These are phyloP conservation scores for Aplysia californica DNA, from an alignment of 1,140 invertebrate genomes.

Conservation along the genomic window DNA sequence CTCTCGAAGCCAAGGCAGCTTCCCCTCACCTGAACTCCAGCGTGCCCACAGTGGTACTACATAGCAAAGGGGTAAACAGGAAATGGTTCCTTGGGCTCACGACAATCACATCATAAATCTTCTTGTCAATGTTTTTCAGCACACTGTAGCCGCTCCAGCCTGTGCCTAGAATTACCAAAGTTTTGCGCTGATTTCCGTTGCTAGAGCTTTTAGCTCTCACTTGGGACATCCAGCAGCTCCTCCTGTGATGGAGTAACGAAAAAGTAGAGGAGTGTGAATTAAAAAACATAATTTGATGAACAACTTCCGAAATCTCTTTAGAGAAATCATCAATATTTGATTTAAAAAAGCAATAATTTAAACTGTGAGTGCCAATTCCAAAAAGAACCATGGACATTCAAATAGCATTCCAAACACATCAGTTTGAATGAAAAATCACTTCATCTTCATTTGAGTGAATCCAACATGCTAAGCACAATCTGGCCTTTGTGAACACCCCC, in stretches of 20 bases:
- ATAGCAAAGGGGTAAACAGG: constrained; percentile 63
- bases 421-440: too few relatives aligned
- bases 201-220: too few relatives aligned
- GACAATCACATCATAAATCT: constrained; percentile 63
- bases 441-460: too few relatives aligned
- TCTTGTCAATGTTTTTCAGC: constrained; percentile 61
- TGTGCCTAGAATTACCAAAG: constrained; percentile 57
- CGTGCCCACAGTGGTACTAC: constrained; percentile 66
- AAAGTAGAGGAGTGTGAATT: not conserved
- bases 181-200: constrained; percentile 31
- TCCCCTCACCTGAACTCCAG: constrained; percentile 64
- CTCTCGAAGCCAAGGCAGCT: too few relatives aligned
- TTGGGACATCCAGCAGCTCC: not conserved
- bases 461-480: too few relatives aligned
- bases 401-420: not conserved
- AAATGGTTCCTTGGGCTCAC: constrained; percentile 66
- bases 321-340: not conserved
- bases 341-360: too few relatives aligned
- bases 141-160: constrained; percentile 68
- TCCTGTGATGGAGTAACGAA: not conserved
- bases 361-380: too few relatives aligned
- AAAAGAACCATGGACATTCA: not conserved
- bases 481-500: too few relatives aligned
- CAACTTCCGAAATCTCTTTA: not conserved
- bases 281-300: not conserved